Evolutionary conservation across 2,113 vertebrate species (phyloP).

Genomic region (Elephas maximus): DNA sequence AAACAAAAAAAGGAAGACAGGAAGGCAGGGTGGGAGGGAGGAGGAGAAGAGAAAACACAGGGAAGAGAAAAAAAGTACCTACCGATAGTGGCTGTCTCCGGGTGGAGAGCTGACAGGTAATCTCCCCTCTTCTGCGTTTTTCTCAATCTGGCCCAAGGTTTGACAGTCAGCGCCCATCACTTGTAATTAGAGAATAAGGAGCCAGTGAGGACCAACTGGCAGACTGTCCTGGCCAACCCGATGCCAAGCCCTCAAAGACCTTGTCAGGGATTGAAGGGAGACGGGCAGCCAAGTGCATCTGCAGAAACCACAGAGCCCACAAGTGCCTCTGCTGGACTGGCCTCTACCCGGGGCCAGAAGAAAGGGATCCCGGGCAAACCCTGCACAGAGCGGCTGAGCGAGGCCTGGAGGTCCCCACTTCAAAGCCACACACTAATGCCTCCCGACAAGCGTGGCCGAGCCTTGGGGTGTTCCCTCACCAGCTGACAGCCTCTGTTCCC

Average conservation of each 20-base stretch:
- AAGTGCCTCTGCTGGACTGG: not conserved
- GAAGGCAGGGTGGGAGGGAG: not conserved
- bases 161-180: not conserved
- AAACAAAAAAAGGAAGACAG: not conserved
- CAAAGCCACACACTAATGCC: conserved; percentile 76
- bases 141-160: not conserved
- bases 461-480: conserved; percentile 25
- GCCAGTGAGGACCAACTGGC: not conserved
- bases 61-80: not conserved
- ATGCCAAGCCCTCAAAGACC: conserved; percentile 25
- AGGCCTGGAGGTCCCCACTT: conserved; percentile 61
- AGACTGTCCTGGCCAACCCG: not conserved
- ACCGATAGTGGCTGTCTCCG: rapidly evolving
- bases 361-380: conserved; percentile 50
- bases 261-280: not conserved
- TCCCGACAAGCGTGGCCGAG: conserved; percentile 71
- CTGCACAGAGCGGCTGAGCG: conserved; percentile 57
- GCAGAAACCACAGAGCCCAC: not conserved
- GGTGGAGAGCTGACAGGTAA: not conserved
- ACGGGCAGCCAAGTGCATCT: not conserved
- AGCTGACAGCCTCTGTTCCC: conserved; percentile 61
- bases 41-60: not conserved
- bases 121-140: not conserved
- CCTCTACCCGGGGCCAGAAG: conserved; percentile 43
- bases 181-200: not conserved